Evolutionary conservation across 2,888 invertebrate genomes (phyloP), one percentile per base, ranked within the genome.

Genomic region (Micoletzkya japonica): DNA sequence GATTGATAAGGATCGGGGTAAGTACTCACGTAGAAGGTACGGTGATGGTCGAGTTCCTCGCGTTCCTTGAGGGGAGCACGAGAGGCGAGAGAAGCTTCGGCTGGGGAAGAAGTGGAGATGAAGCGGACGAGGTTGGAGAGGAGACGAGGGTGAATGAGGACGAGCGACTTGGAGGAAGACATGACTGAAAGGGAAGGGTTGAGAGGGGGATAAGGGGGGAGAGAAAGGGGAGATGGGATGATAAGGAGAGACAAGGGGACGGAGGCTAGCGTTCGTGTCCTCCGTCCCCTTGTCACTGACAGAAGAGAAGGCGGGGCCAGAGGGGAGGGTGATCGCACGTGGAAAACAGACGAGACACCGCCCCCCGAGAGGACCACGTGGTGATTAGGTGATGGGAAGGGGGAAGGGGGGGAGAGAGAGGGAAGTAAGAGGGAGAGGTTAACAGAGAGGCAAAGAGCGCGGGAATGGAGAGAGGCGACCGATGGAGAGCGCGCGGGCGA

Each of bases 11-110:
- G n/a, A n/a, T n/a, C n/a, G n/a, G n/a, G n/a, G n/a, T n/a, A n/a
- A n/a, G n/a, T 17, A 68, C 75, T 63, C 30, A 77, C 77, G 61
- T 77, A 77, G 71, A 77, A 77, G 44, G 75, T 75, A 64, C 72
- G 72, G 14, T 60, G 70, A 61, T 72, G 71, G 68, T 76, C 76
- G 34, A 36, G 49, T 10, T 14, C 44, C 44, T 44, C 20, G 44
- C 10, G 44, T 14, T 10, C 44, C 44, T 44, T 44, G 44, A 20
- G 44, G 14, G 44, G 10, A 10, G 10, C 44, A 44, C 20, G 44
- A 20, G 10, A 44, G 44, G 44, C 20, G 44, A 44, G 10, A 44
- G 20, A 44, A 44, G 44, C 20, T 44, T 44, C 20, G 44, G 44
- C 44, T 44, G 20, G 44, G 44, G 20, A 44, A 17, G 70, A 59